phyloP scores from a whole-genome alignment of 30 jellyfish, hydroid and myxozoan species.

The Cassiopea xamachana region DNA sequence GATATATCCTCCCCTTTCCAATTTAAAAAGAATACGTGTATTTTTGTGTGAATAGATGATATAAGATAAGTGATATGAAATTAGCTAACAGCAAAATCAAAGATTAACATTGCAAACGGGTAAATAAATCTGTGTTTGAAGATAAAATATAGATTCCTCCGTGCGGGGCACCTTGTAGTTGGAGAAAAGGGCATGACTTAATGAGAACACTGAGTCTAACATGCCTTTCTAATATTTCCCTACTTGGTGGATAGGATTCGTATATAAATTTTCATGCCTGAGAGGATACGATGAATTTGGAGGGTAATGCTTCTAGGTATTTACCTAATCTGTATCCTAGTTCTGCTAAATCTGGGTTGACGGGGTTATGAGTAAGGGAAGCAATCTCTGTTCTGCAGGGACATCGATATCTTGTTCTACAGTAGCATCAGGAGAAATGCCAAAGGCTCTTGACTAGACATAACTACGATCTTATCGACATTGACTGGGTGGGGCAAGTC shows the following conservation, averaged over 20 bases:
- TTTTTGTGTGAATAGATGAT: too few relatives aligned
- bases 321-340: background rate
- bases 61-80: background rate
- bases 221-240: conserved; percentile 6
- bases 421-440: background rate
- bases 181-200: conserved; percentile 23
- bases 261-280: background rate
- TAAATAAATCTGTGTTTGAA: background rate
- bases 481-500: conserved; percentile 36
- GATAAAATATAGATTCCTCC: background rate
- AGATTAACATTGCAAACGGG: conserved; percentile 10
- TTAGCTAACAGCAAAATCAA: background rate
- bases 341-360: conserved; percentile 1
- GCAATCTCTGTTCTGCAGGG: background rate
- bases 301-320: conserved; percentile 4
- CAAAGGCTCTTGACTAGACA: conserved; percentile 3
- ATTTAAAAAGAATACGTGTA: background rate
- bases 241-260: background rate
- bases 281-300: background rate
- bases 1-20: background rate
- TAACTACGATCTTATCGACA: conserved; percentile 14
- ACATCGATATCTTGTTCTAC: background rate
- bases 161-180: conserved; percentile 3
- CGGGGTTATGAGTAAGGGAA: background rate
- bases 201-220: conserved; percentile 1